A percentile compares a stretch with the other conserved stretches of the same genome.
These are phyloP conservation scores for Perca schrenkii DNA, from an alignment of 2,113 vertebrate species.

Conservation along the genomic window DNA sequence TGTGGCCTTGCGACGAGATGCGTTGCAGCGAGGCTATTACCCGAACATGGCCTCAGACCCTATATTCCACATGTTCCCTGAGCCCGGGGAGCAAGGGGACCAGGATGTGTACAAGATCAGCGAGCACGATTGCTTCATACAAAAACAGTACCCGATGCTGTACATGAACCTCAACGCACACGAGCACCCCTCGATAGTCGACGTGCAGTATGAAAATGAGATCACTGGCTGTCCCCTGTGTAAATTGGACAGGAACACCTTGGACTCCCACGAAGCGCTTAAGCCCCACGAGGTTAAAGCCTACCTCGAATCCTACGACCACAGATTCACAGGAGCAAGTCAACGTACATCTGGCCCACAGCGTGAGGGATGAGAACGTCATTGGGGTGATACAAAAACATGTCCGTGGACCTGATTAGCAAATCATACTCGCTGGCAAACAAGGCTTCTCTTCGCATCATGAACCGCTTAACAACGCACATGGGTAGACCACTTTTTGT, in stretches of 20 bases:
- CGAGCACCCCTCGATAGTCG: background rate
- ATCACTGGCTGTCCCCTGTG: background rate
- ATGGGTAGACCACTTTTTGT: constrained; percentile 8
- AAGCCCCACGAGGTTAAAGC: constrained; percentile 4
- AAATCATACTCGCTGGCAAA: constrained; percentile 6
- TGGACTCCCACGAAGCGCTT: constrained; percentile 20
- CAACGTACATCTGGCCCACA: constrained; percentile 30
- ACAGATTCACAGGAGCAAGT: background rate
- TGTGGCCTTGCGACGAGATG: too few species aligned
- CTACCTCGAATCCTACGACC: background rate
- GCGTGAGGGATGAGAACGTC: background rate
- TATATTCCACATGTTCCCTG: too few species aligned
- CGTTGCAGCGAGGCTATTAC: too few species aligned
- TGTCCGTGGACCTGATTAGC: constrained; percentile 19
- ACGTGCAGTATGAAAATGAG: background rate
- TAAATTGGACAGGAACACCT: background rate
- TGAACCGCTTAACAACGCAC: constrained; percentile 16
- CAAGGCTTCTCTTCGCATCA: background rate
- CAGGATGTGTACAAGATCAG: background rate
- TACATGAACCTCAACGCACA: background rate
- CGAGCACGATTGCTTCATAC: constrained; percentile 4
- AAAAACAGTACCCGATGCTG: constrained; percentile 35
- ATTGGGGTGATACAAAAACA: constrained; percentile 1
- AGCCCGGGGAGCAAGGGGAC: background rate
- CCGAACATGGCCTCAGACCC: too few species aligned